Conservation (phyloP, 2,797 vertebrate species). For the Neosilurus mollespiculum region DNA sequence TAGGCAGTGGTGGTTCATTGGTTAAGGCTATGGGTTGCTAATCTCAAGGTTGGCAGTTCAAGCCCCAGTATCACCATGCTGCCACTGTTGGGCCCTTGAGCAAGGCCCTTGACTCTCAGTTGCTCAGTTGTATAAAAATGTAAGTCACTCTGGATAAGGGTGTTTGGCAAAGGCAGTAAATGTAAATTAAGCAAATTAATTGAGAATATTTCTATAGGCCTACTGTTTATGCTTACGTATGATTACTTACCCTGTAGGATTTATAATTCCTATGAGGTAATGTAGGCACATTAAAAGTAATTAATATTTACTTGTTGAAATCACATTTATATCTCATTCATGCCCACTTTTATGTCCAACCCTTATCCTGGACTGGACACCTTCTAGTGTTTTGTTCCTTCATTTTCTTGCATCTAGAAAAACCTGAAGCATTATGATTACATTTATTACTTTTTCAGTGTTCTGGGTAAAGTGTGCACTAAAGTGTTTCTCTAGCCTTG, state of each 20-base stretch:
- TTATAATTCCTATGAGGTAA: not conserved
- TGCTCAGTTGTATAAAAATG: too few species aligned
- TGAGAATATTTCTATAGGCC: not conserved
- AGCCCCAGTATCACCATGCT: too few species aligned
- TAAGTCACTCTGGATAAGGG: too few species aligned
- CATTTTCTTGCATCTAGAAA: not conserved
- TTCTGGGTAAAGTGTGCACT: not conserved
- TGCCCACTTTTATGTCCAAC: not conserved
- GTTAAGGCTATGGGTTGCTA: too few species aligned
- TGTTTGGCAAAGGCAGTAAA: too few species aligned
- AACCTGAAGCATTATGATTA: not conserved
- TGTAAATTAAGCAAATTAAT: too few species aligned
- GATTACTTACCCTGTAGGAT: not conserved
- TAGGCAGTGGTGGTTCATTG: too few species aligned
- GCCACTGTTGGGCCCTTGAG: too few species aligned
- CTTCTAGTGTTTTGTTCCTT: not conserved
- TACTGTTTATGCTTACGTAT: not conserved
- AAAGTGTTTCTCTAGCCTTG: constrained; percentile 11
- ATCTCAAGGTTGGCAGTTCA: too few species aligned
- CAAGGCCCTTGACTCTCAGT: too few species aligned
- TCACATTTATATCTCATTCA: not conserved
- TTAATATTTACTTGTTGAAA: not conserved
- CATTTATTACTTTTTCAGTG: constrained; percentile 15
- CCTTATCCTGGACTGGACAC: not conserved
- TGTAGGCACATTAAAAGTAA: not conserved